Percentiles rank a stretch among this genome's conserved stretches.
These are phyloP conservation scores for Beris chalybata DNA, from an alignment of 2,888 invertebrate species.

Conservation along the genomic window DNA sequence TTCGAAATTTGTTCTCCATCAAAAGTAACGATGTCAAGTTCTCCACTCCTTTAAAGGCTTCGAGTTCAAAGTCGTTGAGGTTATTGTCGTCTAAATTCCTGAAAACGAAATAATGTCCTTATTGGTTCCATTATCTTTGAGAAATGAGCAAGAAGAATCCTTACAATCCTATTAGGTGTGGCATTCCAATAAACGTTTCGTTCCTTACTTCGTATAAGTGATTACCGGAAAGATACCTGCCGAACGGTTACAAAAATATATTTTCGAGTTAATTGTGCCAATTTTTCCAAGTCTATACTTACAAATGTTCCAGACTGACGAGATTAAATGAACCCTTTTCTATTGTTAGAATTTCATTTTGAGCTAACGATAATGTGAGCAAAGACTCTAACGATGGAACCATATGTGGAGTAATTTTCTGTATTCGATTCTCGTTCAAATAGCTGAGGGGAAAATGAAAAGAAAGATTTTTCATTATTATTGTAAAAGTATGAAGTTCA, in stretches of 20 bases:
- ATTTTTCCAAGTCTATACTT: constrained; percentile 48
- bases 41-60: constrained; percentile 55
- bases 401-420: constrained; percentile 47
- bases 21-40: constrained; percentile 58
- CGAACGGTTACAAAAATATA: constrained; percentile 35
- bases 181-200: constrained; percentile 57
- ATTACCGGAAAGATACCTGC: constrained; percentile 60
- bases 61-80: constrained; percentile 53
- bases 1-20: constrained; percentile 51
- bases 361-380: constrained; percentile 57
- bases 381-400: constrained; percentile 54
- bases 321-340: constrained; percentile 51
- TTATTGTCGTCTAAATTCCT: constrained; percentile 58
- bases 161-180: constrained; percentile 54
- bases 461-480: neutral
- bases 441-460: constrained; percentile 48
- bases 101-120: constrained; percentile 7
- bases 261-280: neutral
- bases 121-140: neutral
- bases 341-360: constrained; percentile 54
- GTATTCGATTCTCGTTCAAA: constrained; percentile 56
- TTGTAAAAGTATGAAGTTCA: neutral
- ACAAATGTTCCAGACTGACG: constrained; percentile 56
- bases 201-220: constrained; percentile 53
- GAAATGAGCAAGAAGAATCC: constrained; percentile 37